phyloP scores from a whole-genome alignment of 2,113 vertebrate species.

The Microtus richardsoni region DNA sequence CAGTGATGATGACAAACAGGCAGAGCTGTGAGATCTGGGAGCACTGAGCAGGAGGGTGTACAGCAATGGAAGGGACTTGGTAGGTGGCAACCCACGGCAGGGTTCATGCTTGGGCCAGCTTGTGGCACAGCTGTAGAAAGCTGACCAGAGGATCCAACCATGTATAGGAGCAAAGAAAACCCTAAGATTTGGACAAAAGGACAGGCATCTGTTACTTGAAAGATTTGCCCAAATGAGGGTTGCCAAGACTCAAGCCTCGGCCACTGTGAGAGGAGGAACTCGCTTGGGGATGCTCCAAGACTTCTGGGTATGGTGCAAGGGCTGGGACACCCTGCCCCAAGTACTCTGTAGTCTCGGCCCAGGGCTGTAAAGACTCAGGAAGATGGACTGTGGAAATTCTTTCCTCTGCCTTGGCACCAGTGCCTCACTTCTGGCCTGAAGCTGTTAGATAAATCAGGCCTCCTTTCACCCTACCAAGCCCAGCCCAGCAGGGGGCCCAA shows the following conservation, averaged over 20 bases:
- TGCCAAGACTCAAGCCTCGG: neutral
- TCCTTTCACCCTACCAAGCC: neutral
- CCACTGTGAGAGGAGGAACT: neutral
- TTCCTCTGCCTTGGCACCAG: neutral
- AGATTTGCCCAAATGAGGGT: conserved; percentile 22
- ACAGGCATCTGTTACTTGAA: neutral
- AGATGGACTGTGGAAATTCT: neutral
- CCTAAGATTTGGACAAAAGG: neutral
- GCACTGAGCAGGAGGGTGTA: neutral
- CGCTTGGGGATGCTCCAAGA: neutral
- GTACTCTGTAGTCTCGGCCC: neutral
- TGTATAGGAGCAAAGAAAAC: conserved; percentile 7
- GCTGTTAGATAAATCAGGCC: neutral
- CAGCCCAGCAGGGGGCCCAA: neutral
- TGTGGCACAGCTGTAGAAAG: neutral
- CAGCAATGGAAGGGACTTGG: neutral
- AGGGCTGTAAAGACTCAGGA: neutral
- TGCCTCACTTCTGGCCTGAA: neutral
- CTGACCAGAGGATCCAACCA: neutral
- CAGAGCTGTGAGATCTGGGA: neutral
- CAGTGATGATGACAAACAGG: neutral
- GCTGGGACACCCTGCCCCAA: neutral
- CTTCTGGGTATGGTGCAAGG: neutral
- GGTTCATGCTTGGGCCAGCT: neutral
- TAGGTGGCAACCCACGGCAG: neutral